Base-by-base conservation (phyloP, 2,888 invertebrate genomes). In the Pyrrhosoma nymphula region DNA sequence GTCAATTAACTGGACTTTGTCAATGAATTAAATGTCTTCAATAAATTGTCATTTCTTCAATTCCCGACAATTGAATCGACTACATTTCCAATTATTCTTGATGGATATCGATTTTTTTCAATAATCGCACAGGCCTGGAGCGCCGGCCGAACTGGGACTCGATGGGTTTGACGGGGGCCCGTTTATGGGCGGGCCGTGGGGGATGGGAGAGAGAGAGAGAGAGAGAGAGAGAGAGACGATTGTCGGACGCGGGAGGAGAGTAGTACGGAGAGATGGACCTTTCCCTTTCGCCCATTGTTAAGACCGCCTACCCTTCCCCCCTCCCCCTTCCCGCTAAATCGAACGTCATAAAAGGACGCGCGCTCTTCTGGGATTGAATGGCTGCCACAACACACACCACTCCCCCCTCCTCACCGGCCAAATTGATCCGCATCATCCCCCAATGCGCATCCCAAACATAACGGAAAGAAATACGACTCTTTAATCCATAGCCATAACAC, bases 241-340 rank as follows among this genome's bases (percentile, higher is more conserved):
- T 26, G 91, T 56, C 63, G 47, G 93, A 23, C 93, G 26, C 30
- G 30, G 82, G 82, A 82, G 30, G 30, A 82, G 82, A 35, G 30
- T 0, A 16, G 75, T 6, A 30, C 0, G 35, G 75, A 16, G 30
- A 35, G 82, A 26, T 60, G 60, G 39, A 2, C 93, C 93, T 93
- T 93, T 93, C 93, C 55, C 75, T 93, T 93, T 75, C 47, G 82
- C 55, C 93, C 47, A 93, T 75, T 93, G 93, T 69, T 4, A 47
- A 30, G 26, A n/a, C 30, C 30, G 60, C 4, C 23, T 18, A 23
- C 23, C 20, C 63, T 23, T 23, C 23, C 63, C 18, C 20, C 20
- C 63, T 18, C 23, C 23, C 63, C 69, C 12, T 6, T 6, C 69
- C n/a, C 69, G 6, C 69, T 26, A 69, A 69, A n/a, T 69, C 69